phyloP scores from a whole-genome alignment of 1,140 invertebrate genomes.

The Magallana ariakensis region DNA sequence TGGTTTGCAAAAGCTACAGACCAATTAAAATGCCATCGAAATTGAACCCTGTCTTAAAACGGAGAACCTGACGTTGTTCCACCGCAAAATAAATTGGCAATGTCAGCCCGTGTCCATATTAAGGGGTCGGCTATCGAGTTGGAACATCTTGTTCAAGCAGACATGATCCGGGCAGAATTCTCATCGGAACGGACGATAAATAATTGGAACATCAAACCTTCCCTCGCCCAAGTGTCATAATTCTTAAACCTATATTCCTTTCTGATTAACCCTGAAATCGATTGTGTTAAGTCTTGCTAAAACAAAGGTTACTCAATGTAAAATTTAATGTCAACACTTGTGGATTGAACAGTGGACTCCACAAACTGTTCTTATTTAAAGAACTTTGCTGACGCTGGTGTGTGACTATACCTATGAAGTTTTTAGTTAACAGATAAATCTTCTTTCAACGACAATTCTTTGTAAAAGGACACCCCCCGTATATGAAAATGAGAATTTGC shows the following conservation, averaged over 20 bases:
- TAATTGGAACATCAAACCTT: neutral
- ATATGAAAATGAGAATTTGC: no score
- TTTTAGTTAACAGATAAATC: neutral
- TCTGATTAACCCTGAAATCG: conserved; percentile 30
- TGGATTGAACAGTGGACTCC: neutral
- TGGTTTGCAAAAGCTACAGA: neutral
- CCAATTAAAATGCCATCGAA: neutral
- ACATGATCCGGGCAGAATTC: neutral
- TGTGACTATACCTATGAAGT: neutral
- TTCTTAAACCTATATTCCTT: conserved; percentile 26
- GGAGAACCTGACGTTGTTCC: neutral
- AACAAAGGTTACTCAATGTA: conserved; percentile 28
- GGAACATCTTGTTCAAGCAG: neutral
- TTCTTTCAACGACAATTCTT: no score
- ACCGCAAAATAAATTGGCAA: conserved; percentile 5
- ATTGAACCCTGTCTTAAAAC: neutral
- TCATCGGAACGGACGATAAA: neutral
- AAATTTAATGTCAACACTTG: conserved; percentile 23
- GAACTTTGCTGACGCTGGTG: conserved; percentile 3
- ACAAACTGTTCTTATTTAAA: neutral
- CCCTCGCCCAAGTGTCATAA: neutral
- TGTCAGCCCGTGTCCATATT: neutral
- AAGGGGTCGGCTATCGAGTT: neutral
- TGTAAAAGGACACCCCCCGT: no score
- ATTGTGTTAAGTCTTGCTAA: conserved; percentile 29